Conservation (phyloP, 2,113 vertebrate species). For the Athene noctua region DNA sequence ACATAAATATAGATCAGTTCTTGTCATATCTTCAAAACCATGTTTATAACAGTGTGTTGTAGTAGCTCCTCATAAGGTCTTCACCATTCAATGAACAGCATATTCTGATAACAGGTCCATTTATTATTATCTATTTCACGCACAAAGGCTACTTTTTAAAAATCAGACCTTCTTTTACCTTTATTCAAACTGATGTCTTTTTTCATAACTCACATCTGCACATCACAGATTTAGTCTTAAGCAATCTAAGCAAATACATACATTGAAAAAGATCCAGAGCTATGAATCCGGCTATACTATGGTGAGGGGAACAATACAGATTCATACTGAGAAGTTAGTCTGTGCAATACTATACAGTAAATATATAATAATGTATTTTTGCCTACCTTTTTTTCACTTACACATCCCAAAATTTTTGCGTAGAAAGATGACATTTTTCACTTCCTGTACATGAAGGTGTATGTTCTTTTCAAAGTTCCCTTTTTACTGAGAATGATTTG, state of each 20-base stretch:
- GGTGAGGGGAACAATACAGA: background rate
- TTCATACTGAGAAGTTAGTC: background rate
- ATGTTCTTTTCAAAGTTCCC: background rate
- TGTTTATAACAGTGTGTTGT: background rate
- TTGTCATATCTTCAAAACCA: background rate
- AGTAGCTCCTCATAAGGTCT: background rate
- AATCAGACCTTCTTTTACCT: background rate
- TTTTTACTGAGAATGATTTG: background rate
- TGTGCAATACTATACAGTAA: background rate
- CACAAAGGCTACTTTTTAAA: background rate
- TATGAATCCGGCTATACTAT: background rate
- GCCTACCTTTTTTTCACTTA: background rate
- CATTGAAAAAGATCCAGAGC: background rate
- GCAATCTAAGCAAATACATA: background rate
- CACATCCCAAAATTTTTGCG: background rate
- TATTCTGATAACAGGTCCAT: background rate
- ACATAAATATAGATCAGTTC: background rate
- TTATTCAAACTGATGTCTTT: background rate
- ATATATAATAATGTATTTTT: background rate
- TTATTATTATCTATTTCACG: background rate
- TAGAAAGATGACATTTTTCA: background rate
- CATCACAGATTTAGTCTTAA: background rate
- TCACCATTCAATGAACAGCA: background rate
- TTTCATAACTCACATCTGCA: background rate
- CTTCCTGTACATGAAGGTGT: background rate